Percentiles rank a stretch among this genome's conserved stretches.
Evolutionary conservation across 2,888 invertebrate species (phyloP).

Genomic region (Trachelus tabidus): DNA sequence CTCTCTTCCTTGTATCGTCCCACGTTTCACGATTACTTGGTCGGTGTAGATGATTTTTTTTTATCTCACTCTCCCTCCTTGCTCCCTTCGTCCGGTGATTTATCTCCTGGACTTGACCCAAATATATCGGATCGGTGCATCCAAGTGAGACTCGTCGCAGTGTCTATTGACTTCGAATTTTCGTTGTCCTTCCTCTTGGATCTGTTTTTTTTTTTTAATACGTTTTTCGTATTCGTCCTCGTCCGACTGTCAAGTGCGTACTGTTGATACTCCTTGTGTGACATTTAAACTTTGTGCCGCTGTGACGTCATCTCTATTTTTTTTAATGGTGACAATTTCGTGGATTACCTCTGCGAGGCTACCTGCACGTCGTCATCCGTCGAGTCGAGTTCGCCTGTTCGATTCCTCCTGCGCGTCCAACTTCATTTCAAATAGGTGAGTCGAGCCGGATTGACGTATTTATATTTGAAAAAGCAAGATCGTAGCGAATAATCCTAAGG

Average conservation of each 20-base stretch:
- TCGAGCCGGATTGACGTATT: neutral
- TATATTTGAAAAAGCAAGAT: neutral
- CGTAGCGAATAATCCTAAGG: neutral
- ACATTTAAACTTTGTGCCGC: neutral
- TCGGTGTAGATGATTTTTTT: conserved; percentile 17
- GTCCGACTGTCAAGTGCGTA: neutral
- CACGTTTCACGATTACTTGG: neutral
- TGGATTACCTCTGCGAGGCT: neutral
- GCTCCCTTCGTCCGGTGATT: neutral
- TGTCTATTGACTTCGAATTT: neutral
- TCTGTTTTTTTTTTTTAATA: neutral
- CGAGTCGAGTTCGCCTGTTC: neutral
- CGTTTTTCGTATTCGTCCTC: neutral
- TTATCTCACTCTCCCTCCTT: conserved; percentile 12
- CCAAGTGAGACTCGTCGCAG: neutral
- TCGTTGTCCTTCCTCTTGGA: neutral
- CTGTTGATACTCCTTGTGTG: neutral
- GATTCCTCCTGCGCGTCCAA: neutral
- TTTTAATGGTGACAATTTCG: neutral
- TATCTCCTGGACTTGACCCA: neutral
- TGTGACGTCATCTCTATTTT: neutral
- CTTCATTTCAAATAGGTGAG: neutral
- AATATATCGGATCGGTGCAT: neutral
- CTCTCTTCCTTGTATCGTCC: conserved; percentile 2
- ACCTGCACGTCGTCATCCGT: neutral